Evolutionary conservation across 1,140 invertebrate genomes (phyloP).

Genomic region (Pissodes strobi): DNA sequence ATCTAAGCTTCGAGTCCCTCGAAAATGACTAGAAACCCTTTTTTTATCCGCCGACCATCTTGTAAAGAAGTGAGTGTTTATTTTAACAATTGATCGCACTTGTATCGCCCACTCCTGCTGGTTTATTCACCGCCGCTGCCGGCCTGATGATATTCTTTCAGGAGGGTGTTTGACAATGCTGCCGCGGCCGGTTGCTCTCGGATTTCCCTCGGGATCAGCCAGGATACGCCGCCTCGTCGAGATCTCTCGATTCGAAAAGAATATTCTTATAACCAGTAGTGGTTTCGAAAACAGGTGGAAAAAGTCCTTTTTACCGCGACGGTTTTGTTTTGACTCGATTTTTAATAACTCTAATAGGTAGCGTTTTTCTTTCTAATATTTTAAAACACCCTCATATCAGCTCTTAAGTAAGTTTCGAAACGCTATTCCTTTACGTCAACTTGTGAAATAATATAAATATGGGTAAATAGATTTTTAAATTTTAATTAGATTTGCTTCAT

Average conservation of each 20-base stretch:
- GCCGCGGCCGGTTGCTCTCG: constrained; percentile 30
- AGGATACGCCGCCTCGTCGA: constrained; percentile 9
- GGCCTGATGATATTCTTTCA: constrained; percentile 34
- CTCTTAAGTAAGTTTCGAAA: no score
- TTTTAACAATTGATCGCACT: constrained; percentile 31
- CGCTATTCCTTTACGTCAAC: no score
- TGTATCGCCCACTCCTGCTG: constrained; percentile 26
- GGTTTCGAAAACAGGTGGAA: constrained; percentile 14
- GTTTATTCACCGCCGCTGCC: constrained; percentile 29
- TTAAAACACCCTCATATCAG: no score
- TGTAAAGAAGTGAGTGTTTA: constrained; percentile 27
- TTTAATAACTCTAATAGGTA: no score
- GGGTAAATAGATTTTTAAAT: no score
- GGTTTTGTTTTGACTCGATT: no score
- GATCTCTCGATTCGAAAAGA: constrained; percentile 12
- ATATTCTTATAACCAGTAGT: constrained; percentile 14
- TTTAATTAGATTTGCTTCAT: no score
- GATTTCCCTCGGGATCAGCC: constrained; percentile 29
- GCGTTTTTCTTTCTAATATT: no score
- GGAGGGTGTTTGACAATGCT: constrained; percentile 36
- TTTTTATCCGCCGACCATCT: constrained; percentile 10
- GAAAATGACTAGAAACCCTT: constrained; percentile 7
- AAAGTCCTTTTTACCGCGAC: no score
- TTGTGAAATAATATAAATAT: no score
- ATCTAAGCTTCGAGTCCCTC: no score